phyloP scores from a whole-genome alignment of 2,113 vertebrate species.

The Coptodon rendalli region DNA sequence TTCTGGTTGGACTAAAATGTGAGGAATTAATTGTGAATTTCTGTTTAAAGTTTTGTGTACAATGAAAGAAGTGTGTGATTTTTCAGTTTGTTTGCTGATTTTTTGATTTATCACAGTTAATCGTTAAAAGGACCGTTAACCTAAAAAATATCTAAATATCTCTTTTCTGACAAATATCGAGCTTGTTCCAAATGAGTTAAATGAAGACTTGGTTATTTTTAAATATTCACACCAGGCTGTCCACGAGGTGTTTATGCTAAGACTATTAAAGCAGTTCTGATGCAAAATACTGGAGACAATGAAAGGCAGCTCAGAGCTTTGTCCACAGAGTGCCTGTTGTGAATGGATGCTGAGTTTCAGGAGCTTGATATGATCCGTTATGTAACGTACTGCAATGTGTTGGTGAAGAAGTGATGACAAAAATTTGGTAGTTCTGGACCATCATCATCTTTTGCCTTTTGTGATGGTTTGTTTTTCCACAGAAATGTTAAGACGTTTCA shows the following conservation, averaged over 20 bases:
- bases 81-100: not conserved
- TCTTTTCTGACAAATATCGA: not conserved
- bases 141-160: not conserved
- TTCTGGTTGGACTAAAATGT: not conserved
- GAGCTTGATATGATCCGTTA: not conserved
- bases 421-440: fast-evolving
- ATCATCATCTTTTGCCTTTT: not conserved
- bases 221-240: not conserved
- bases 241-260: not conserved
- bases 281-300: not conserved
- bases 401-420: not conserved
- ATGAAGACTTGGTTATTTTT: not conserved
- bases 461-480: not conserved
- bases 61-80: not conserved
- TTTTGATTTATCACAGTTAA: not conserved
- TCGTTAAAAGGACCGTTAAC: not conserved
- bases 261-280: not conserved
- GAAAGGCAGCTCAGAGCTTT: not conserved
- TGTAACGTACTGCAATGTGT: not conserved
- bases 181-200: not conserved
- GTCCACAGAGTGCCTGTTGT: not conserved
- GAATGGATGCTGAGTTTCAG: not conserved
- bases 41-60: not conserved
- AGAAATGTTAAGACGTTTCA: fast-evolving
- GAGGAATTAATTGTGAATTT: not conserved